Percentiles rank a stretch among this genome's conserved stretches.
Conservation (phyloP, 2,888 invertebrate species). For the Auanema sp. region DNA sequence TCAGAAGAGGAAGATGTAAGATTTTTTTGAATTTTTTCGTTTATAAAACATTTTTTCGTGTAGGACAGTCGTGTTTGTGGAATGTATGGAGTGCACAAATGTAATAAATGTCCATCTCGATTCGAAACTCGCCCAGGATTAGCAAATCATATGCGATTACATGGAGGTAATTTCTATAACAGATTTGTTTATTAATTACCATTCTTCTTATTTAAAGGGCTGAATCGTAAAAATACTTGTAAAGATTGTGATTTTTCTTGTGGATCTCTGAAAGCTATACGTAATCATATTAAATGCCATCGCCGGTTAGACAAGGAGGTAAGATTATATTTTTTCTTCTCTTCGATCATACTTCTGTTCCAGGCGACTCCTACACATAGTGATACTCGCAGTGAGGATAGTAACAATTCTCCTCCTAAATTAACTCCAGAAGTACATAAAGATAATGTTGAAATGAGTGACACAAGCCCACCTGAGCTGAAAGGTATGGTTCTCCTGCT, state of each 20-base stretch:
- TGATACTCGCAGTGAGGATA: too few relatives aligned
- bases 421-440: too few relatives aligned
- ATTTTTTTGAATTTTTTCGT: not conserved
- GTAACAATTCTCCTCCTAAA: too few relatives aligned
- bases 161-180: conserved; percentile 16
- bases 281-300: conserved; percentile 27
- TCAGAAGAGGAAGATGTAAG: conserved; percentile 17
- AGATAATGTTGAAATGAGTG: too few relatives aligned
- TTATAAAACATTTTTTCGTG: not conserved
- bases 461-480: too few relatives aligned
- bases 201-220: not conserved
- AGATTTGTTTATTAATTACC: not conserved
- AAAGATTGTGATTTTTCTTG: conserved; percentile 39
- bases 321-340: conserved; percentile 1
- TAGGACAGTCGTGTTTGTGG: conserved; percentile 4
- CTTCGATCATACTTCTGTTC: too few relatives aligned
- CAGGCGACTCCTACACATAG: too few relatives aligned
- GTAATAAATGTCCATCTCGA: conserved; percentile 30
- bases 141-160: conserved; percentile 35
- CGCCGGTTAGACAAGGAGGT: conserved; percentile 11
- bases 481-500: too few relatives aligned
- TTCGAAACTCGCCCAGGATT: conserved; percentile 30
- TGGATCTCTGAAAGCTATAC: conserved; percentile 27
- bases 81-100: conserved; percentile 14
- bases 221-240: conserved; percentile 23